Evolutionary conservation across 2,888 invertebrate species (phyloP).

Genomic region (Coleophora flavipennella): DNA sequence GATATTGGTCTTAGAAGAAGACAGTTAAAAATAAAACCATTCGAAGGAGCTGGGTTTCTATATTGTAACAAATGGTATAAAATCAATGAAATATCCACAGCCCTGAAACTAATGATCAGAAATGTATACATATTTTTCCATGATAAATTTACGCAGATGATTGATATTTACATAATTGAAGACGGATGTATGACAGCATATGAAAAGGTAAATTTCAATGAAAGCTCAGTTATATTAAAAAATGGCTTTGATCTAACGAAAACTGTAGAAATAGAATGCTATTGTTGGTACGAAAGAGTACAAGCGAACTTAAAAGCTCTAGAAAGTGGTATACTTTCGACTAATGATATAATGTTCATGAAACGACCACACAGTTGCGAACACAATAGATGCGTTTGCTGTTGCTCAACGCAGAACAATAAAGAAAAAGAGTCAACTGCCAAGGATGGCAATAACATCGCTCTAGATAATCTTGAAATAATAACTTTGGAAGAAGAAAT

Average conservation of each 20-base stretch:
- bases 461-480: slow-evolving; percentile 4
- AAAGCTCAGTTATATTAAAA: not conserved
- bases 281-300: slow-evolving; percentile 30
- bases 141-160: not conserved
- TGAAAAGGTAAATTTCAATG: not conserved
- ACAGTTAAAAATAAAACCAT: too few species aligned
- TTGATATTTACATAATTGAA: not conserved
- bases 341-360: not conserved
- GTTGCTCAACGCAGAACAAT: slow-evolving; percentile 13
- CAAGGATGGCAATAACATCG: not conserved
- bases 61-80: too few species aligned
- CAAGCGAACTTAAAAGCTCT: slow-evolving; percentile 6
- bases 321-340: too few species aligned
- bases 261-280: not conserved
- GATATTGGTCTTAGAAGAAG: not conserved
- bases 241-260: too few species aligned
- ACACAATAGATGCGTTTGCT: slow-evolving; percentile 20
- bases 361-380: slow-evolving; percentile 10
- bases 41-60: too few species aligned
- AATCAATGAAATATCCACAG: too few species aligned
- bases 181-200: not conserved
- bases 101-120: too few species aligned
- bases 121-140: not conserved
- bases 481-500: slow-evolving; percentile 3
- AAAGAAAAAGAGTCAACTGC: not conserved